Base-by-base conservation (phyloP, 2,888 invertebrate species). In the Pecten maximus region DNA sequence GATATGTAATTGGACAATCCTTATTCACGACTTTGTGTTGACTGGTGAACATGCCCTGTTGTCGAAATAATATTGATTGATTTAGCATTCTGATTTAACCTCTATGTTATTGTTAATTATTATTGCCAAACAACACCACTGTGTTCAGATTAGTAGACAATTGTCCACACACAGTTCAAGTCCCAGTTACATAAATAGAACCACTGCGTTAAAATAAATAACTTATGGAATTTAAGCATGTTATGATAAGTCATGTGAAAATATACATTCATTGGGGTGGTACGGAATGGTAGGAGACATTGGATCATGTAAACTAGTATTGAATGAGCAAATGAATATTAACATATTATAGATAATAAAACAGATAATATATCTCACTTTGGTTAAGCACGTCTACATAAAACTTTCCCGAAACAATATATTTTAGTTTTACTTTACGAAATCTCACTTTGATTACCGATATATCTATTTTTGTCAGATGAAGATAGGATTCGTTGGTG, bases 31-130 rank as follows among this genome's bases (percentile, higher is more conserved):
- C 3, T 2, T 23, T 23, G 60, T 60, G 60, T 6, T 60, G 28
- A 74, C 74, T 74, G 74, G 28, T 74, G 74, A 10, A 35, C 35
- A 74, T 74, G 35, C 74, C 74, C 74, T 35, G 35, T 74, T 28
- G 74, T 74, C 74, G 74, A 35, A 74, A 74, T 74, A 74, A 74
- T 74, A 74, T 74, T 74, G 74, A 54, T 54, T 19, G 54, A 54
- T n/a, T n/a, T n/a, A 54, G 23, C 54, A 23, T 54, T 2, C 54
- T 54, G 54, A 74, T 74, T 74, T 8, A 35, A 74, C 74, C 35
- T 35, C 35, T 74, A 12, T 3, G 35, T 35, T 74, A 35, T 35
- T 35, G 6, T 74, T 10, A 35, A 74, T 74, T 28, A 28, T 35
- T 54, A 23, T 35, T 28, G 35, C 35, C 74, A 35, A 6, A 54